A percentile compares a stretch with the other conserved stretches of the same genome.
phyloP scores from a whole-genome alignment of 1,140 invertebrate genomes.

The Oncopeltus fasciatus region DNA sequence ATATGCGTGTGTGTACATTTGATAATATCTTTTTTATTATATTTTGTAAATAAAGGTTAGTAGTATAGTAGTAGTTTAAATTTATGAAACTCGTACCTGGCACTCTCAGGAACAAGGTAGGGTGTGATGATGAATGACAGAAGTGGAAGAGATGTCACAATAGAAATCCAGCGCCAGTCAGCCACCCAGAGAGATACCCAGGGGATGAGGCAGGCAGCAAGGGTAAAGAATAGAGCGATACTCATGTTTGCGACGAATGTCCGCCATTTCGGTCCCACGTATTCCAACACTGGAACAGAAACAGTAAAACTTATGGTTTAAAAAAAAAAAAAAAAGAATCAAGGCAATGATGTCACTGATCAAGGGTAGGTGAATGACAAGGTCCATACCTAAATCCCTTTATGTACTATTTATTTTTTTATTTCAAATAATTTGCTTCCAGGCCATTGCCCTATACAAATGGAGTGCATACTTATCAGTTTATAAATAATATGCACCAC shows the following conservation, averaged over 20 bases:
- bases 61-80: too few species aligned
- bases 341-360: not conserved
- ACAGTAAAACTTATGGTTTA: not conserved
- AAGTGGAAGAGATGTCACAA: conserved; percentile 60
- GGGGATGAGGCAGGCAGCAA: conserved; percentile 58
- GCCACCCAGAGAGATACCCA: conserved; percentile 65
- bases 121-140: conserved; percentile 50
- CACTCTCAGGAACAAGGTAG: conserved; percentile 66
- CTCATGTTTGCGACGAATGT: conserved; percentile 82
- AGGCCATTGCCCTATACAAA: too few species aligned
- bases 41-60: too few species aligned
- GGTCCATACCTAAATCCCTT: too few species aligned
- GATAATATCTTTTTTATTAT: too few species aligned
- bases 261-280: conserved; percentile 72
- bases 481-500: too few species aligned
- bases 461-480: too few species aligned
- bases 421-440: too few species aligned
- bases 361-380: not conserved
- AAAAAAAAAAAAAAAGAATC: not conserved
- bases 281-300: conserved; percentile 55
- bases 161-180: conserved; percentile 58
- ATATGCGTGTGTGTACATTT: too few species aligned
- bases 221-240: conserved; percentile 73
- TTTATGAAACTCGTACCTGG: conserved; percentile 38
- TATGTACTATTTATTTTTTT: too few species aligned